Evolutionary conservation across 1,140 invertebrate genomes (phyloP), one percentile per base, ranked within the genome.

Genomic region (Drosophila persimilis): DNA sequence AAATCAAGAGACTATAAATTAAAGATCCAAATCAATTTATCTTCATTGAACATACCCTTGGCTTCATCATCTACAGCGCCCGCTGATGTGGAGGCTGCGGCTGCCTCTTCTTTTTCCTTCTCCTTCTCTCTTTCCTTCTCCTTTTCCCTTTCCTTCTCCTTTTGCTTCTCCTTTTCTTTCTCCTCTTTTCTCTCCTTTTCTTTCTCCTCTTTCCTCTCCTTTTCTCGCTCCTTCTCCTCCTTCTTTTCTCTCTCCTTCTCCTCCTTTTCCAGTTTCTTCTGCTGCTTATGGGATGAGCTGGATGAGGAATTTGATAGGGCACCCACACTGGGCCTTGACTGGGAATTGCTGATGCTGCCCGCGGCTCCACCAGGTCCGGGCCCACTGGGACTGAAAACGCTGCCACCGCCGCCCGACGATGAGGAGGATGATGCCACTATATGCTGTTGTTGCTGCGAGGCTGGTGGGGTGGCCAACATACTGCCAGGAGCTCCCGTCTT

Each of bases 301-400:
- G 89, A 81, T 44, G 89, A 90, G n/a, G 90, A 90, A 54, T 88
- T 90, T 1, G 89, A 90, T 44, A 90, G 47, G 20, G 74, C 89
- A 24, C 89, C 79, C 9, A 91, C 86, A 73, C 90, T 91, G 53
- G 90, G 90, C 13, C 90, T 70, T 41, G 90, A 90, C 41, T 86
- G 73, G 29, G 80, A 89, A 69, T 58, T 86, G 15, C 54, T 80
- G 35, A 85, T 85, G 20, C 70, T 54, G 26, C 63, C 56, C 20
- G 54, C 45, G 13, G 72, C 53, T 17, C 53, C 71, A 3, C 59
- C 0, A 3, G 80, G 81, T 0, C 77, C 73, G 7, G 70, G 39
- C 2, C 67, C 52, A 44, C 75, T 88, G 26, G 83, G 84, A 73
- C 79, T 88, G 15, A 88, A 88, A 6, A 88, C 83, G 39, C 83